Evolutionary conservation across 2,888 invertebrate genomes (phyloP), one percentile per base, ranked within the genome.

Genomic region (Boloria selene): DNA sequence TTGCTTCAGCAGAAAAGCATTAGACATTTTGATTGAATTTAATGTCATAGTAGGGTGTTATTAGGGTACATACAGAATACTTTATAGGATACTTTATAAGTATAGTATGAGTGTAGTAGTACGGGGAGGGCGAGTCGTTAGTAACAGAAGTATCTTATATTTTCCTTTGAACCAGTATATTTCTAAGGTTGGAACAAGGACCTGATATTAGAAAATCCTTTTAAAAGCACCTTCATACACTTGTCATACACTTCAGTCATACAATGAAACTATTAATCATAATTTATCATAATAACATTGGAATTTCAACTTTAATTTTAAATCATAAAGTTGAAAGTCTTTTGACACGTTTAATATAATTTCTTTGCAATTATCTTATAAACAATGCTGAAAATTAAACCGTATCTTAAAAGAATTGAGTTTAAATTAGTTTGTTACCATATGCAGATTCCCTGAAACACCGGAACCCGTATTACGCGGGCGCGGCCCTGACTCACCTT

Each of bases 381-480:
- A 16, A 13, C 1, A 16, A 26, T 59, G n/a, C 16, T 31, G 14
- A 17, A 63, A 49, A 49, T 5, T 44, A 13, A 53, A 49, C 62
- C 53, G 13, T 62, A 45, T 26, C 0, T 3, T 1, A 38, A 17
- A 0, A 7, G 0, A 0, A 22, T 67, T 61, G 52, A 56, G 52
- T 61, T 17, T 52, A 62, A 65, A 67, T 51, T 62, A 22, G 31
- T 42, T 54, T 65, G 47, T 55, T 13, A 58, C 31, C 58, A 56
- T 54, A 69, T 56, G 58, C 54, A 64, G 73, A 64, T 68, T 80
- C 76, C 75, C 76, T 76, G 77, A 77, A 81, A 77, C 76, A 73
- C 84, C 87, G 87, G 87, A 87, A 85, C 86, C 85, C 86, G 83
- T 79, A 87, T 84, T 60, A 73, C 74, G 76, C 77, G 66, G 79